phyloP scores from a whole-genome alignment of 23 tunicate species.

The Trididemnum clinides region DNA sequence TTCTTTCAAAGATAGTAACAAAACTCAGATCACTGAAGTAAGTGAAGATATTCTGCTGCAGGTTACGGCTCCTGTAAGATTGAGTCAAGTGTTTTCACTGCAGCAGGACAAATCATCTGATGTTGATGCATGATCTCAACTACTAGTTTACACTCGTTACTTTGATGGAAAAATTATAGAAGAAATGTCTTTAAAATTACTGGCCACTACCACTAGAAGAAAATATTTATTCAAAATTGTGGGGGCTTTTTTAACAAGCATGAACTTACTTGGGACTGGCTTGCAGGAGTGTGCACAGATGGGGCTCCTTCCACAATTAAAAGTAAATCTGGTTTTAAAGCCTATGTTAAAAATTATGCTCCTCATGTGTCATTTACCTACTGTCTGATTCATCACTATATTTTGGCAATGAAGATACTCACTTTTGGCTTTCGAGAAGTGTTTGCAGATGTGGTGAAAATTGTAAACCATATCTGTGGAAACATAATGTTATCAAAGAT shows the following conservation, averaged over 20 bases:
- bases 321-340: constrained; percentile 18
- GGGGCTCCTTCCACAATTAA: constrained; percentile 24
- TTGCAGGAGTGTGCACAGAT: constrained; percentile 29
- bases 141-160: neutral
- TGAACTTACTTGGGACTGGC: neutral
- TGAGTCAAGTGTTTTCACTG: neutral
- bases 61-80: neutral
- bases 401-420: constrained; percentile 43
- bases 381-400: constrained; percentile 39
- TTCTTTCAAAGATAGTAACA: neutral
- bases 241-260: constrained; percentile 1
- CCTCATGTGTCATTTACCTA: constrained; percentile 37
- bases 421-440: constrained; percentile 42
- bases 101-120: constrained; percentile 7
- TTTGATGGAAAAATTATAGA: neutral
- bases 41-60: constrained; percentile 15
- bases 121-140: neutral
- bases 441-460: constrained; percentile 29
- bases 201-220: constrained; percentile 5
- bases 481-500: constrained; percentile 25
- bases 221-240: constrained; percentile 19
- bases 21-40: neutral
- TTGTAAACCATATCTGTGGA: constrained; percentile 43
- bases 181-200: neutral
- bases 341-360: neutral